Evolutionary conservation across 2,888 invertebrate species (phyloP).

Genomic region (Cactoblastis cactorum): DNA sequence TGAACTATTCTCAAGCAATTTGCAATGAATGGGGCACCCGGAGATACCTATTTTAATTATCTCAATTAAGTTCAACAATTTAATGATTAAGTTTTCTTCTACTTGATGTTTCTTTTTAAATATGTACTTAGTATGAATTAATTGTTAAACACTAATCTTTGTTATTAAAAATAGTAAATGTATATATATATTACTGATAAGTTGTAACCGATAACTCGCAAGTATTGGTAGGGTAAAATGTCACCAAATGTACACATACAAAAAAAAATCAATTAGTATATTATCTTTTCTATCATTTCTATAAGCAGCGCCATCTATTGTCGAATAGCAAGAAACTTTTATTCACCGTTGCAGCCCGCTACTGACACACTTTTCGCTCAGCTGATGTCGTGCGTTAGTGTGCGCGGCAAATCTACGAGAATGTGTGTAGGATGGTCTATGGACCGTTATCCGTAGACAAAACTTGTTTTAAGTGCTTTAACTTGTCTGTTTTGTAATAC

Average conservation of each 20-base stretch:
- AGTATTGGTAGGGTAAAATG: too few species aligned
- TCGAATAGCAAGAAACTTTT: conserved; percentile 48
- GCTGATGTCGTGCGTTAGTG: conserved; percentile 52
- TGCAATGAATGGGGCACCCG: conserved; percentile 30
- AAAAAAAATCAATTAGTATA: neutral
- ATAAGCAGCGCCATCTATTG: conserved; percentile 53
- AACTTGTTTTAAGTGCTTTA: conserved; percentile 38
- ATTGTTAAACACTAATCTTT: too few species aligned
- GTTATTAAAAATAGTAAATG: too few species aligned
- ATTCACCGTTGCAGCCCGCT: conserved; percentile 44
- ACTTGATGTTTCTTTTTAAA: too few species aligned
- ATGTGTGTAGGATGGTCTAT: conserved; percentile 51
- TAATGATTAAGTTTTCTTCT: conserved; percentile 26
- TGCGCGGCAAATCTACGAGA: conserved; percentile 39
- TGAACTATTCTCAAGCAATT: conserved; percentile 31
- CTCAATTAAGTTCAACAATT: conserved; percentile 31
- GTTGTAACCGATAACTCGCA: too few species aligned
- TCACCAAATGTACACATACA: too few species aligned
- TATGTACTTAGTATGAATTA: too few species aligned
- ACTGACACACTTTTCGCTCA: conserved; percentile 71
- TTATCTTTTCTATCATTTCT: neutral
- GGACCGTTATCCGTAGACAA: conserved; percentile 50
- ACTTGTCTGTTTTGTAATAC: conserved; percentile 30
- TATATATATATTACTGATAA: too few species aligned
- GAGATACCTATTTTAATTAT: conserved; percentile 36